Base-by-base conservation (phyloP, 1,140 invertebrate genomes). In the Lasaia peninsularis region DNA sequence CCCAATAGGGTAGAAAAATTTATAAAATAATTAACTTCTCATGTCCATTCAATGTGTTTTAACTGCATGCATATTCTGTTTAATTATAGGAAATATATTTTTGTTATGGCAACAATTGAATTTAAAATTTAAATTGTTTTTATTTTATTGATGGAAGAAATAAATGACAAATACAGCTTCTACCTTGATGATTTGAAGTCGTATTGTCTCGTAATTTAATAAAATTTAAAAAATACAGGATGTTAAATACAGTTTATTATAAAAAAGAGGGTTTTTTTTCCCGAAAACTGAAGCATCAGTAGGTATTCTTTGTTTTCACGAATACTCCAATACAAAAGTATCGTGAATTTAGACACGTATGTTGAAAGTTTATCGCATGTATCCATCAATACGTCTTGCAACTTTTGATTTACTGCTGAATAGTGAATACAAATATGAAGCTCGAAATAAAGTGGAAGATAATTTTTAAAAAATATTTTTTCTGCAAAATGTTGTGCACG, bases 331-430 rank as follows among this genome's bases (percentile, higher is more conserved):
- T 56, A 34, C 52, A 52, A 52, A 56, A 60, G 57, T 60, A 63
- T 60, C 57, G 50, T 63, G 50, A 60, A 60, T 64, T 56, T 34
- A 52, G 62, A 64, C 49, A 60, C 62, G 60, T 58, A 54, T 52
- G 31, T 16, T 35, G 34, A 49, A 48, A 64, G 18, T 44, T 60
- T 60, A 64, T 62, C 51, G 37, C 21, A 58, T 53, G 21, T 52
- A 48, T 58, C 58, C 40, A 62, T 62, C 51, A 35, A 62, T 53
- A 58, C 12, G 60, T 44, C 51, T 20, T 56, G 50, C 50, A 7
- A 6, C 1, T 44, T 44, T 44, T 44, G 40, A 44, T 11, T 44
- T 44, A 44, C 40, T 5, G 2, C 8, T 28, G 24, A 6, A 28
- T 28, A 6, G 24, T 28, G 24, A 28, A 3, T 28, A 0, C 24